Evolutionary conservation across 2,888 invertebrate genomes (phyloP).

Genomic region (Cephus runcator): DNA sequence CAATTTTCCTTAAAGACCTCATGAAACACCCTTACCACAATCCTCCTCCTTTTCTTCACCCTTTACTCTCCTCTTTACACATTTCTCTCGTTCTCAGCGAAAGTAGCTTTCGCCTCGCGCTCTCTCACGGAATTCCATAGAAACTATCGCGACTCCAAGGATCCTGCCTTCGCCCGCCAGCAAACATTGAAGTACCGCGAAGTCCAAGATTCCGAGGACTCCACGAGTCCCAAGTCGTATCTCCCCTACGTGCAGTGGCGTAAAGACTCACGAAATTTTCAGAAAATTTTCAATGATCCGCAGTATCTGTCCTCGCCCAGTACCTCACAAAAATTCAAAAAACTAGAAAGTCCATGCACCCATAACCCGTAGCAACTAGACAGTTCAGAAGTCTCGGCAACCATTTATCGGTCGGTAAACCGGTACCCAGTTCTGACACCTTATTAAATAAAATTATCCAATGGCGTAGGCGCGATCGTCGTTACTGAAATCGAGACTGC

Average conservation of each 20-base stretch:
- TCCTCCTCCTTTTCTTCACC: neutral
- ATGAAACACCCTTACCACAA: neutral
- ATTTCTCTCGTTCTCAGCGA: neutral
- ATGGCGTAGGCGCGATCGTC: neutral
- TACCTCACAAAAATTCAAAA: neutral
- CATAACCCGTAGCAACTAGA: neutral
- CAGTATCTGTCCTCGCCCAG: neutral
- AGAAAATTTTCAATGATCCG: neutral
- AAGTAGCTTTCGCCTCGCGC: neutral
- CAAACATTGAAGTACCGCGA: neutral
- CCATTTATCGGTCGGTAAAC: neutral
- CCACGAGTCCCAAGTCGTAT: neutral
- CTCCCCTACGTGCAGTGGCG: neutral
- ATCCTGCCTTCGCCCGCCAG: neutral
- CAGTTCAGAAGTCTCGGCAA: neutral
- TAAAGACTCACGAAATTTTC: neutral
- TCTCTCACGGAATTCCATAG: neutral
- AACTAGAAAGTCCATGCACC: neutral
- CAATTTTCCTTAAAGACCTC: neutral
- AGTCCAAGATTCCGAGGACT: neutral
- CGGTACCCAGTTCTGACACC: neutral
- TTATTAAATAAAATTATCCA: neutral
- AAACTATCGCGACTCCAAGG: neutral
- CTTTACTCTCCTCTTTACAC: neutral
- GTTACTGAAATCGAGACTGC: neutral